Evolutionary conservation across 2,113 vertebrate genomes (phyloP).

Genomic region (Rhynchomys soricoides): DNA sequence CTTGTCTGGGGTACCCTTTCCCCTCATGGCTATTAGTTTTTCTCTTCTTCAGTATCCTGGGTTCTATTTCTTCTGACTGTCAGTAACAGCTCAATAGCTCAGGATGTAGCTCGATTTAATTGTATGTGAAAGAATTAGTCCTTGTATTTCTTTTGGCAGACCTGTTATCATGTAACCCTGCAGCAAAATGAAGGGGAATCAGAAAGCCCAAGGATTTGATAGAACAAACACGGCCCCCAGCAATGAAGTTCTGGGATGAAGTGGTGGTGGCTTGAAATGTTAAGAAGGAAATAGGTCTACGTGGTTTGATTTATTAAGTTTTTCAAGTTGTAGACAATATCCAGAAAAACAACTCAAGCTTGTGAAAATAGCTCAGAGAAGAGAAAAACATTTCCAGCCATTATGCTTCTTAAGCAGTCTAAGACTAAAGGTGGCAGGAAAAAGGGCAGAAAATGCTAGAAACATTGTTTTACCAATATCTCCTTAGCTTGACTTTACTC

Average conservation of each 20-base stretch:
- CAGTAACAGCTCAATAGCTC: neutral
- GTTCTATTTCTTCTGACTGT: neutral
- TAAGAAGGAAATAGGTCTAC: neutral
- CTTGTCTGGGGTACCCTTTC: neutral
- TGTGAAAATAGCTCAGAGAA: neutral
- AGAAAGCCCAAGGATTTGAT: constrained; percentile 13
- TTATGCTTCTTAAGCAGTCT: neutral
- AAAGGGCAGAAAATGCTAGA: neutral
- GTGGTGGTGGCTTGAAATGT: neutral
- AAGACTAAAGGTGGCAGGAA: neutral
- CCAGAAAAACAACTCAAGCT: neutral
- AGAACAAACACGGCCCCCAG: neutral
- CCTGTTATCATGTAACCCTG: neutral
- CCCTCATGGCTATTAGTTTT: neutral
- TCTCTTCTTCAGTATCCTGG: neutral
- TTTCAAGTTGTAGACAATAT: neutral
- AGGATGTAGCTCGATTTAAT: neutral
- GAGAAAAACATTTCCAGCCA: neutral
- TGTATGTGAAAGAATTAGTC: constrained; percentile 1
- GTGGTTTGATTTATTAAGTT: constrained; percentile 12
- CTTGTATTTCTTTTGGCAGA: constrained; percentile 34
- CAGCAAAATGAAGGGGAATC: neutral
- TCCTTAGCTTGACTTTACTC: neutral
- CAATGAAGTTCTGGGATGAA: neutral
- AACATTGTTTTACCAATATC: neutral